Evolutionary conservation across 2,888 invertebrate genomes (phyloP).

Genomic region (Drosophila mulleri): DNA sequence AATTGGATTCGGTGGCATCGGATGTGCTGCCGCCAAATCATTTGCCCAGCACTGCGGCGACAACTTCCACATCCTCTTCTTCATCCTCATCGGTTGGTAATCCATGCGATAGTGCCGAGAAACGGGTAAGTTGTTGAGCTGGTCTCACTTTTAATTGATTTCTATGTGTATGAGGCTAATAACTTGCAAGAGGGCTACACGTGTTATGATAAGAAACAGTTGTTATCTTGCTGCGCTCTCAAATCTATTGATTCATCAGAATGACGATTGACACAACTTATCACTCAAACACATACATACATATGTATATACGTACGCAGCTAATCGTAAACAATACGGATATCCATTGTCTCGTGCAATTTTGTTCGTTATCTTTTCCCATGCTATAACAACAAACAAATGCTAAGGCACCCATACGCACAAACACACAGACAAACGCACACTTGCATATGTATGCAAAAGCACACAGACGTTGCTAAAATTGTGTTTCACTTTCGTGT

Average conservation of each 20-base stretch:
- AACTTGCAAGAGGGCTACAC: constrained; percentile 39
- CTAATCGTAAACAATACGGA: constrained; percentile 21
- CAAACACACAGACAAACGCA: constrained; percentile 20
- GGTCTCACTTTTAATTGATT: constrained; percentile 29
- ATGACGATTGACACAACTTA: constrained; percentile 23
- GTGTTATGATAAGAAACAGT: constrained; percentile 49
- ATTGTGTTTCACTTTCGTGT: constrained; percentile 76
- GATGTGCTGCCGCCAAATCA: constrained; percentile 75
- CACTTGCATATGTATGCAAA: constrained; percentile 31
- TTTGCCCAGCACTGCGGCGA: constrained; percentile 69
- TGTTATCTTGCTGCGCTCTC: constrained; percentile 13
- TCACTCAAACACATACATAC: constrained; percentile 23
- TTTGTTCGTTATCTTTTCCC: constrained; percentile 70
- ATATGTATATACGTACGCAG: constrained; percentile 10
- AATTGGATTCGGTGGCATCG: constrained; percentile 78
- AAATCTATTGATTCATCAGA: constrained; percentile 29
- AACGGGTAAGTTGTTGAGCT: constrained; percentile 81
- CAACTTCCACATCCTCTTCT: constrained; percentile 74
- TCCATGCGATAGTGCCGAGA: constrained; percentile 85
- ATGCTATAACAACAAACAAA: constrained; percentile 59
- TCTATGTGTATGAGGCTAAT: constrained; percentile 46
- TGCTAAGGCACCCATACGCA: constrained; percentile 36
- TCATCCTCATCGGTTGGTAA: constrained; percentile 82
- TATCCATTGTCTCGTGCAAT: constrained; percentile 61
- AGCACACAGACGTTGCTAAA: constrained; percentile 36